Evolutionary conservation across 2,113 vertebrate species (phyloP).

Genomic region (Pimephales promelas): DNA sequence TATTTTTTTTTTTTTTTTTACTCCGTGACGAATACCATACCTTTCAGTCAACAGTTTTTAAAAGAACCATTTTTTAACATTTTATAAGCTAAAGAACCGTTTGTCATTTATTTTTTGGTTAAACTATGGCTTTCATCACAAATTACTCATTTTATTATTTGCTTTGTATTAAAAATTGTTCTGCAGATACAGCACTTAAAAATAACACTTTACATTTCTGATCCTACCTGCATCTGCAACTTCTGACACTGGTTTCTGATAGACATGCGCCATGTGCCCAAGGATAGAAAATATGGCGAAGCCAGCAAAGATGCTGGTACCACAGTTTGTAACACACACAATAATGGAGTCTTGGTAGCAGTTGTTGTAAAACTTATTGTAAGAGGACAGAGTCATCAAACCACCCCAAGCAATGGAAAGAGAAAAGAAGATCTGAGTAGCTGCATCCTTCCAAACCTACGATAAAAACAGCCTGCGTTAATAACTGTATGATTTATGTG

Average conservation of each 20-base stretch:
- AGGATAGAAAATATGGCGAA: conserved; percentile 96
- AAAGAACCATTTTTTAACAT: no score
- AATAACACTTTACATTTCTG: background rate
- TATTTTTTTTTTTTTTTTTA: no score
- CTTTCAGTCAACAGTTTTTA: no score
- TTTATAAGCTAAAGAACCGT: no score
- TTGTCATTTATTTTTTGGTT: background rate
- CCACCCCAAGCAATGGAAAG: conserved; percentile 90
- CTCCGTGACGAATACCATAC: no score
- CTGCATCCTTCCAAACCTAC: conserved; percentile 96
- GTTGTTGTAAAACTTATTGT: conserved; percentile 95
- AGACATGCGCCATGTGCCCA: conserved; percentile 91
- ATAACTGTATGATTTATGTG: background rate
- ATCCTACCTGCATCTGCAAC: conserved; percentile 89
- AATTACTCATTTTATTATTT: background rate
- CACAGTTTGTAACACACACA: conserved; percentile 87
- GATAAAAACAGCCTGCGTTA: background rate
- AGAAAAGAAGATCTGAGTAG: conserved; percentile 94
- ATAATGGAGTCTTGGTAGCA: conserved; percentile 86
- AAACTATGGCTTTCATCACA: background rate
- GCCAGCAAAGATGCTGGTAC: conserved; percentile 90
- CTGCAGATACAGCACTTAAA: background rate
- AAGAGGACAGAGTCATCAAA: conserved; percentile 89
- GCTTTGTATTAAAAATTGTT: background rate
- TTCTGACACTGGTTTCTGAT: conserved; percentile 81